phyloP scores from a whole-genome alignment of 2,797 vertebrate species.

The Dallia pectoralis region DNA sequence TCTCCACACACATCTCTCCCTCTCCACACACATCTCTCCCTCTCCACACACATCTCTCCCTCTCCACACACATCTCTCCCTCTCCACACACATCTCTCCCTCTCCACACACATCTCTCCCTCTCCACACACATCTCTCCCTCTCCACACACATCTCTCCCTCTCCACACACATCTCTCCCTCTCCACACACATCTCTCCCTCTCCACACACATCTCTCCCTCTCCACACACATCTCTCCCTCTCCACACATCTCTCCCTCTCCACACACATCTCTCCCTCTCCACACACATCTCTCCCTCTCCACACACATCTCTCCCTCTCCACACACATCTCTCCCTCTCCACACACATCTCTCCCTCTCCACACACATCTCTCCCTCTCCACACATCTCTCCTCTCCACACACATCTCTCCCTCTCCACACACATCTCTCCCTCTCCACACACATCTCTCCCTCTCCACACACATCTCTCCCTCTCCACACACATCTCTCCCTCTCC shows the following conservation, averaged over 20 bases:
- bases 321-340: not conserved
- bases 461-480: not conserved
- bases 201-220: not conserved
- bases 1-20: not conserved
- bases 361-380: not conserved
- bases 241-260: no score
- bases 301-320: not conserved
- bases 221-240: not conserved
- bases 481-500: not conserved
- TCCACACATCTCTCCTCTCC: no score
- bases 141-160: not conserved
- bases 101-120: not conserved
- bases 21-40: not conserved
- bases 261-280: no score
- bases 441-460: not conserved
- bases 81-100: not conserved
- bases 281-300: not conserved
- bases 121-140: not conserved
- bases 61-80: not conserved
- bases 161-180: not conserved
- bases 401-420: not conserved
- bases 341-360: not conserved
- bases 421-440: not conserved
- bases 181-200: not conserved
- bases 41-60: not conserved